Evolutionary conservation across 2,113 vertebrate species (phyloP), one percentile per base, ranked within the genome.

Genomic region (Podarcis raffonei): DNA sequence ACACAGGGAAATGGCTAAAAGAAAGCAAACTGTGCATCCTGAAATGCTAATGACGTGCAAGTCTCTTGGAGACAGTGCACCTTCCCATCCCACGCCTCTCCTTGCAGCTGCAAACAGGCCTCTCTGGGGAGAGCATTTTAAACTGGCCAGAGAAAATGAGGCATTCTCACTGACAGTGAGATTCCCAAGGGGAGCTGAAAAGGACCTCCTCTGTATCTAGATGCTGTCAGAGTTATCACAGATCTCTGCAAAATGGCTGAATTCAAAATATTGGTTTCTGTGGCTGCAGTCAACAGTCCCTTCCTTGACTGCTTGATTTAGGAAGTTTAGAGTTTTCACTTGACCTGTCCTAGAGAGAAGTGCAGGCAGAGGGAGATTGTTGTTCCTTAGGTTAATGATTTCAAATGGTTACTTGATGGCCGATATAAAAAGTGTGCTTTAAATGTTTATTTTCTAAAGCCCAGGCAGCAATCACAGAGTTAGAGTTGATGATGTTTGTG

Each of bases 241-340:
- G 35, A 25, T 84, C 81, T 92, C 89, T 72, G 89, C 48, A 53
- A 92, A 87, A 4, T 57, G 1, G 2, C 71, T 91, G 86, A 68
- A 42, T 80, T 71, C 30, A 69, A 71, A 87, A 68, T 59, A 65
- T 3, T 4, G 11, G 30, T 80, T 66, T 75, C 87, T 91, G 16
- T 76, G 39, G 27, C 15, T 32, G 0, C 84, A 84, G 59, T 39
- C 59, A 79, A 53, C 25, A 69, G 81, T 48, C 12, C 74, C 2
- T 68, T 30, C 6, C n/a, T 81, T 66, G 57, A 68, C 77, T 68
- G 57, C 76, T 89, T 42, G 37, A 53, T 32, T 74, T 30, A 30
- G 57, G 53, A 76, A 85, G 53, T 62, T 57, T 83, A 68, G 48
- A 30, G 76, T 79, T 79, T 25, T 13, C 35, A 37, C 6, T 16